phyloP scores from a whole-genome alignment of 1,140 invertebrate species.

The Magallana gigas region DNA sequence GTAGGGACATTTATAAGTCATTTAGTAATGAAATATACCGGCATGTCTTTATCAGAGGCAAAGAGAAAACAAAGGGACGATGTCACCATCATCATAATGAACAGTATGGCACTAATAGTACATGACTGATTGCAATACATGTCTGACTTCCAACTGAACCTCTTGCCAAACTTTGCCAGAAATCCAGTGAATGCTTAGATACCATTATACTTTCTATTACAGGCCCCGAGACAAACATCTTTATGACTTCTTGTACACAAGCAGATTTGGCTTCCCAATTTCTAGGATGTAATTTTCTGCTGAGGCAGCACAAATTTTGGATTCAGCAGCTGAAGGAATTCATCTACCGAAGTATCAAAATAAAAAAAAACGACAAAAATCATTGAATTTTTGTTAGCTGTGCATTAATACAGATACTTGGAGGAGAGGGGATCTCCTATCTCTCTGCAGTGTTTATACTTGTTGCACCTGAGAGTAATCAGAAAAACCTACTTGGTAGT shows the following conservation, averaged over 20 bases:
- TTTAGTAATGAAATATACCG: too few relatives aligned
- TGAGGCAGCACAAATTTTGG: conserved; percentile 5
- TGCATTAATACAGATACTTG: neutral
- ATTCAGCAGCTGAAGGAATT: neutral
- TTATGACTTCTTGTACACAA: neutral
- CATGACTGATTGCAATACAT: neutral
- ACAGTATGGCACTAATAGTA: neutral
- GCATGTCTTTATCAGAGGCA: neutral
- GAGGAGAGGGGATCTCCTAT: neutral
- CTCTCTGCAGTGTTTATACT: conserved; percentile 20
- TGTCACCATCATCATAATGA: neutral
- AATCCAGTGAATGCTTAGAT: conserved; percentile 15
- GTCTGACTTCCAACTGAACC: neutral
- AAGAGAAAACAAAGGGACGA: neutral
- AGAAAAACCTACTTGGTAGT: neutral
- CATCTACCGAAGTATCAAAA: conserved; percentile 10
- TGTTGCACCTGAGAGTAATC: neutral
- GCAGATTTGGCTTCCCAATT: neutral
- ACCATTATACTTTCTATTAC: neutral
- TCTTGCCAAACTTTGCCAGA: conserved; percentile 24
- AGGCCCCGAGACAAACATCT: conserved; percentile 13
- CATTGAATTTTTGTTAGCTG: neutral
- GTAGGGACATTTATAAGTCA: too few relatives aligned
- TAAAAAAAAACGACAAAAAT: neutral
- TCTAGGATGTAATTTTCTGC: neutral